A percentile compares a stretch with the other conserved stretches of the same genome.
phyloP scores from a whole-genome alignment of 2,888 invertebrate species.

The Elysia crispata region DNA sequence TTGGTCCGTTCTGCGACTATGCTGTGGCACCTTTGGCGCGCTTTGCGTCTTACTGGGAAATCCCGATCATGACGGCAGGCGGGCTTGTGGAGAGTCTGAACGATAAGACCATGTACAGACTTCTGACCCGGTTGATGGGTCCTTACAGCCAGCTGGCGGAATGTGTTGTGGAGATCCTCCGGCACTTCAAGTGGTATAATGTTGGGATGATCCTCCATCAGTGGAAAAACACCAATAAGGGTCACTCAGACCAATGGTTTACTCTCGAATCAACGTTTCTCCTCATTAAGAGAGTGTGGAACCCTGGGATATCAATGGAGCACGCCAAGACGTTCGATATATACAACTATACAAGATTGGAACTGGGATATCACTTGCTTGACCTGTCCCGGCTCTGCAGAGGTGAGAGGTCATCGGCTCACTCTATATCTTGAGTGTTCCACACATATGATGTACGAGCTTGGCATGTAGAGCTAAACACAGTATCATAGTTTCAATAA shows the following conservation, averaged over 20 bases:
- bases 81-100: constrained; percentile 63
- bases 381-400: neutral
- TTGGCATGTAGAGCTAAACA: too few species aligned
- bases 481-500: too few species aligned
- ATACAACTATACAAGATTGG: too few species aligned
- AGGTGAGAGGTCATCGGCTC: neutral
- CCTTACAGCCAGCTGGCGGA: constrained; percentile 65
- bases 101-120: constrained; percentile 80
- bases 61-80: constrained; percentile 87
- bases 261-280: neutral
- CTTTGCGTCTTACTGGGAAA: constrained; percentile 89
- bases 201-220: constrained; percentile 61
- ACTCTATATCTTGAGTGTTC: too few species aligned
- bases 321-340: too few species aligned
- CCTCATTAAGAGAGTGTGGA: neutral
- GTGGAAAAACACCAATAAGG: neutral
- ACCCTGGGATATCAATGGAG: too few species aligned
- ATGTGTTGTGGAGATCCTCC: constrained; percentile 55
- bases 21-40: constrained; percentile 92
- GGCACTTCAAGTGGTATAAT: constrained; percentile 58
- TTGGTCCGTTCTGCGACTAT: constrained; percentile 77
- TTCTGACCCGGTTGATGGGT: constrained; percentile 81
- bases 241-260: neutral
- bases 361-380: neutral
- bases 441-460: too few species aligned